Base-by-base conservation (phyloP, 64 coral and sea anemone genomes). In the Acropora tenuis region DNA sequence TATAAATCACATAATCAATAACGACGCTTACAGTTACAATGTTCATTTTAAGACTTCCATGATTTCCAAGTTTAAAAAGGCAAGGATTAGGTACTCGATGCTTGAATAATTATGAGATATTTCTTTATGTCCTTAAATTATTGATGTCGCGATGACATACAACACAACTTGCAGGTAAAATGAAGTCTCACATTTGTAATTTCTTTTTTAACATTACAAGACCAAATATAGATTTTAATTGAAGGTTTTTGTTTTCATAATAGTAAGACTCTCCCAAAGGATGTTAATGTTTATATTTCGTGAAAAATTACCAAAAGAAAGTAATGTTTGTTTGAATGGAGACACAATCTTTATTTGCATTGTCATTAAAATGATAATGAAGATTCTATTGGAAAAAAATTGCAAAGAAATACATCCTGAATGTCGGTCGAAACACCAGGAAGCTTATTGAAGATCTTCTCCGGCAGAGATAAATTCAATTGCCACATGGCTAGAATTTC, bases 261-360 rank as follows among this genome's bases (percentile, higher is more conserved):
- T 46, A 5, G 18, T 8, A 67, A 66, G 6, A 72, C 48, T 71
- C 47, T 85, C 47, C 43, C 46, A 18, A 17, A 20, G 82, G 63
- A 84, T 84, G 18, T 18, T 2, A 43, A 69, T 69, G 80, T 84
- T 84, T 68, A 84, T 18, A 69, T 69, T 84, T 84, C 5, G 59
- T 5, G 17, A 69, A 44, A 11, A 69, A 49, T 69, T 69, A 16
- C 43, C 30, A 30, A 43, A 8, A 46, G 18, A 84, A 69, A 85
- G 47, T 85, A 71, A 85, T 43, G 12, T 6, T 49, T 45, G 4
- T 44, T 48, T 85, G 45, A 41, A 49, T 47, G 3, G 13, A 48
- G 40, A 17, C 43, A 69, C 41, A 72, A 85, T 69, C 16, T 49
- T 85, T 46, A 85, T 85, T 72, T 65, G 65, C 63, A 3, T 48